phyloP scores from a whole-genome alignment of 35 echinoderm and acorn worm species.

The Eucidaris tribuloides region DNA sequence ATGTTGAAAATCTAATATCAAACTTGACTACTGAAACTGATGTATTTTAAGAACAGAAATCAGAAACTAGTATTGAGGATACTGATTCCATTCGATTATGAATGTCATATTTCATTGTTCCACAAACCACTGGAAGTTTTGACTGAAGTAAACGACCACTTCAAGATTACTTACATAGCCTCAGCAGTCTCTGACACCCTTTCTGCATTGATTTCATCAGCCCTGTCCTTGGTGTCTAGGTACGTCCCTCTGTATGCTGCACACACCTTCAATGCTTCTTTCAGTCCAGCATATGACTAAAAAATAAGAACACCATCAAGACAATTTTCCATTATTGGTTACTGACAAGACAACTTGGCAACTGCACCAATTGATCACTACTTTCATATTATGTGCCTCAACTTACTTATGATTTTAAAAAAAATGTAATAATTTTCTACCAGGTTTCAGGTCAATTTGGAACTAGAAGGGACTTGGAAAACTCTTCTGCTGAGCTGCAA shows the following conservation, averaged over 20 bases:
- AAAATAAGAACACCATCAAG: too few relatives aligned
- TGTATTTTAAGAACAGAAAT: neutral
- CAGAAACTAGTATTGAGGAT: neutral
- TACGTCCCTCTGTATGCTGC: slow-evolving; percentile 97
- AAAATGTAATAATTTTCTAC: too few relatives aligned
- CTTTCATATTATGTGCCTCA: too few relatives aligned
- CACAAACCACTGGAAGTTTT: neutral
- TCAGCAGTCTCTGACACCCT: slow-evolving; percentile 90
- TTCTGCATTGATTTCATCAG: slow-evolving; percentile 84
- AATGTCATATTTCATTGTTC: neutral
- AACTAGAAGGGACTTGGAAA: too few relatives aligned
- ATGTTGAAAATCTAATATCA: too few relatives aligned
- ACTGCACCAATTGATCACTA: too few relatives aligned
- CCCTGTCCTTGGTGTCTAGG: slow-evolving; percentile 93
- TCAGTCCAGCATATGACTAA: slow-evolving; percentile 90
- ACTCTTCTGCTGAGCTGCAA: too few relatives aligned
- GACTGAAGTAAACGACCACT: neutral
- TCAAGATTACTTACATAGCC: slow-evolving; percentile 89
- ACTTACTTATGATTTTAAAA: too few relatives aligned
- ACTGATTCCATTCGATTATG: neutral
- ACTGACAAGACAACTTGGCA: too few relatives aligned
- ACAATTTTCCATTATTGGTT: too few relatives aligned
- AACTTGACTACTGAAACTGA: too few relatives aligned
- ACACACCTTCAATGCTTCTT: slow-evolving; percentile 86
- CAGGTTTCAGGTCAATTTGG: too few relatives aligned